Evolutionary conservation across 2,888 invertebrate species (phyloP).

Genomic region (Elaeidobius kamerunicus): DNA sequence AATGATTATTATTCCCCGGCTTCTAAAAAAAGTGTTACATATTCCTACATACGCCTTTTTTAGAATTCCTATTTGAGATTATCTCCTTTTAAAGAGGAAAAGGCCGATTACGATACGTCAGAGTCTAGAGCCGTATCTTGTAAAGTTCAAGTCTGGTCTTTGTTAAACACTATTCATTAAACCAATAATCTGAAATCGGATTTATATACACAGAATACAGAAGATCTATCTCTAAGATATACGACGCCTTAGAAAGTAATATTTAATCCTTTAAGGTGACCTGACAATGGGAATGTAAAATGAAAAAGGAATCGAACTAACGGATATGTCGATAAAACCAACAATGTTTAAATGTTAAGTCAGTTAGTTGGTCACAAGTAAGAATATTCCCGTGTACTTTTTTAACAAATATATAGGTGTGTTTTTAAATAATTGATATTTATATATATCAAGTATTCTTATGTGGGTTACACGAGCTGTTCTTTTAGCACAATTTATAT

Average conservation of each 20-base stretch:
- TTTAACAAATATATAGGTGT: too few relatives aligned
- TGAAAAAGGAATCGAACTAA: constrained; percentile 12
- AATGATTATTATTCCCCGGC: constrained; percentile 5
- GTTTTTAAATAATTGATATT: too few relatives aligned
- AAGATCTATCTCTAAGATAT: constrained; percentile 28
- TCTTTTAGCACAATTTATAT: too few relatives aligned
- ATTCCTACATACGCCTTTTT: constrained; percentile 23
- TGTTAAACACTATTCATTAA: constrained; percentile 27
- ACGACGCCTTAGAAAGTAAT: constrained; percentile 25
- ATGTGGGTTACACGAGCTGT: too few relatives aligned
- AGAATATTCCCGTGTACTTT: too few relatives aligned
- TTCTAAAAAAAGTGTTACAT: constrained; percentile 16
- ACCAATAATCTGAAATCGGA: constrained; percentile 29
- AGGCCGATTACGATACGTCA: constrained; percentile 15
- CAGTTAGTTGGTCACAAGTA: constrained; percentile 1
- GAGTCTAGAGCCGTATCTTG: constrained; percentile 12
- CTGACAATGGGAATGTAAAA: constrained; percentile 16
- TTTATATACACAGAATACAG: constrained; percentile 19
- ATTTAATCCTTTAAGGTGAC: constrained; percentile 24
- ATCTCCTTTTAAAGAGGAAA: constrained; percentile 26
- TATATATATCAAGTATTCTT: too few relatives aligned
- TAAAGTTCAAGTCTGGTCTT: constrained; percentile 15
- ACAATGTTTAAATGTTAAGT: neutral
- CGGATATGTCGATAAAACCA: constrained; percentile 5
- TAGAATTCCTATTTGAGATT: constrained; percentile 17